Base-by-base conservation (phyloP, 2,888 invertebrate genomes). In the Lasius fuliginosus region DNA sequence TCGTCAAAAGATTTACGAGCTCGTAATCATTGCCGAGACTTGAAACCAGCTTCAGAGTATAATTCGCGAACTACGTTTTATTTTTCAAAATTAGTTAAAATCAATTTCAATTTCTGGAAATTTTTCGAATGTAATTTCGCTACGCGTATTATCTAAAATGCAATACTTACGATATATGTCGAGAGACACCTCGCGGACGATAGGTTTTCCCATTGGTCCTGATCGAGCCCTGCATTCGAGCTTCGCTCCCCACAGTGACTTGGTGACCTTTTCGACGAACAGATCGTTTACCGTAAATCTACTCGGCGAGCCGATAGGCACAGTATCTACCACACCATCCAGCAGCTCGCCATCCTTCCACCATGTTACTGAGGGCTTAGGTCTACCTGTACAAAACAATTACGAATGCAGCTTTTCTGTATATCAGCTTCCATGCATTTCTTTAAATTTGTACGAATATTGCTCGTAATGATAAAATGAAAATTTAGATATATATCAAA, bases 281-380 rank as follows among this genome's bases (percentile, higher is more conserved):
- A 98, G 95, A 92, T 98, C 97, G 95, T 98, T 98, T 33, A 97
- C 97, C 90, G 96, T 96, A 84, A 94, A 94, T 75, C 96, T 96
- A 77, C 95, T 96, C 36, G 96, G 95, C 18, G 96, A 95, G 58
- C 96, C 96, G 76, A 92, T 91, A 69, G 94, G 92, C 1, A 94
- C 92, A 69, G 96, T 97, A 90, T 97, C 97, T 75, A 97, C 97
- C 62, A 96, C 96, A 87, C 96, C 96, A 89, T 98, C 98, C 83
- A 98, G 95, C 88, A 98, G 96, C 84, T 97, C 96, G 40, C 96
- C 96, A 84, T 97, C 97, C 87, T 96, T 96, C 97, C 97, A 98
- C 98, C 98, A 98, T 23, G 97, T 97, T 15, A 98, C 97, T 88
- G 97, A 96, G 40, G 98, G 98, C 62, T 96, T 96, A 0, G 98